Evolutionary conservation across 2,888 invertebrate species (phyloP).

Genomic region (Clunio marinus): DNA sequence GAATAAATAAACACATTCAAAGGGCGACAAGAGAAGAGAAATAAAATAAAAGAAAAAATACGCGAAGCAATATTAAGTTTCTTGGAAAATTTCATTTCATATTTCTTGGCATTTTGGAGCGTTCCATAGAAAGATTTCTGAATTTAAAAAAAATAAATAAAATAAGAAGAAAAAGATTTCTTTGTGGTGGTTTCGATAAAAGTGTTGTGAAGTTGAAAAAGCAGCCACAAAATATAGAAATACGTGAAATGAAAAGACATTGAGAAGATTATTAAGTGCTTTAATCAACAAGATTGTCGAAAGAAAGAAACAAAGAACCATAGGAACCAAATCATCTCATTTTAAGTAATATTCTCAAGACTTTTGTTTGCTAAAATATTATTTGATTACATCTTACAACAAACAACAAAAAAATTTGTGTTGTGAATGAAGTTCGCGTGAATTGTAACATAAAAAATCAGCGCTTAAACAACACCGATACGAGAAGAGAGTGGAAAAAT

Average conservation of each 20-base stretch:
- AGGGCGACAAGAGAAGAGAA: constrained; percentile 12
- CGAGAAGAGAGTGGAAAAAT: too few relatives aligned
- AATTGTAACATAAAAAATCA: too few relatives aligned
- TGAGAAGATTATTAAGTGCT: neutral
- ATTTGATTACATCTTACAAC: too few relatives aligned
- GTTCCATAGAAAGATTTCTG: constrained; percentile 4
- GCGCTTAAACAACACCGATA: too few relatives aligned
- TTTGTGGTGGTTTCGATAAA: neutral
- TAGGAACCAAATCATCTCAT: too few relatives aligned
- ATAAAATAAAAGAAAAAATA: constrained; percentile 9
- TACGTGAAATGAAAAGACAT: too few relatives aligned
- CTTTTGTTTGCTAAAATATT: too few relatives aligned
- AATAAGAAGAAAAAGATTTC: neutral
- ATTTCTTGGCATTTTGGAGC: constrained; percentile 30
- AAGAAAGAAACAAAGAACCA: neutral
- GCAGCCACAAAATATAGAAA: neutral
- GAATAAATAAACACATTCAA: constrained; percentile 10
- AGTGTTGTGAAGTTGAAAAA: neutral
- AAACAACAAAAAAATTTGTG: too few relatives aligned
- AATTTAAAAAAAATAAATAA: neutral
- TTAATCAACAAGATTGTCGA: neutral
- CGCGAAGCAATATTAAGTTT: constrained; percentile 16
- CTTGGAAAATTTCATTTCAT: constrained; percentile 22
- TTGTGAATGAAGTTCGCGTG: too few relatives aligned
- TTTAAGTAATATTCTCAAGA: too few relatives aligned